Percentiles rank a stretch among this genome's conserved stretches.
Evolutionary conservation across 2,113 vertebrate species (phyloP).

Genomic region (Prunella fulvescens): DNA sequence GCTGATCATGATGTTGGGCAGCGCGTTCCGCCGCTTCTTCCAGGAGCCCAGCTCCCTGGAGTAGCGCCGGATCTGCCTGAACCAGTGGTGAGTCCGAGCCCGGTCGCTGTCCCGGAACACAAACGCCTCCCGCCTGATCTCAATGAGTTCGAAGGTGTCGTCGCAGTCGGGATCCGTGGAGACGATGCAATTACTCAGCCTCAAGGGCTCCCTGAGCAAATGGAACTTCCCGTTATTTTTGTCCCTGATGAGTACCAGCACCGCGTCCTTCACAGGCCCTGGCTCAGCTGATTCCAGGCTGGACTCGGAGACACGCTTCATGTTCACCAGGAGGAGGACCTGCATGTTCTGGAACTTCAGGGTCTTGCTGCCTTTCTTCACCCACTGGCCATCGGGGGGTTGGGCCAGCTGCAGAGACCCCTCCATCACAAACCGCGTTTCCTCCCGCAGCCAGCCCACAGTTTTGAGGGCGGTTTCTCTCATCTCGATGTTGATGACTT

Average conservation of each 20-base stretch:
- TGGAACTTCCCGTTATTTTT: constrained; percentile 89
- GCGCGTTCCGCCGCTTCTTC: constrained; percentile 87
- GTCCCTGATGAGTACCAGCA: constrained; percentile 88
- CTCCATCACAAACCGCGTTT: constrained; percentile 89
- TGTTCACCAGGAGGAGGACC: constrained; percentile 85
- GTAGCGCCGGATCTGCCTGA: constrained; percentile 83
- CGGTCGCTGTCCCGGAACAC: constrained; percentile 86
- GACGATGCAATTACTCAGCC: constrained; percentile 86
- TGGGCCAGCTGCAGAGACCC: constrained; percentile 86
- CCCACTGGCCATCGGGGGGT: constrained; percentile 87
- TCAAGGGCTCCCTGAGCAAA: constrained; percentile 86
- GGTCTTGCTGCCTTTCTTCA: constrained; percentile 86
- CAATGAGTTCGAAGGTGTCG: constrained; percentile 89
- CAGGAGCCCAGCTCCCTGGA: constrained; percentile 84
- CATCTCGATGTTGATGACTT: constrained; percentile 90
- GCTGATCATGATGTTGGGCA: constrained; percentile 95
- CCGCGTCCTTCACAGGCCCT: constrained; percentile 79
- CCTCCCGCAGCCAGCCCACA: constrained; percentile 84
- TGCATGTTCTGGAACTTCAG: constrained; percentile 93
- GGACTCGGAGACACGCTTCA: constrained; percentile 49
- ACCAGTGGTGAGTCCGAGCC: constrained; percentile 89
- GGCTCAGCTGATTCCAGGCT: constrained; percentile 60
- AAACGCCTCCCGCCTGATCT: constrained; percentile 86
- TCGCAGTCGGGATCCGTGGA: constrained; percentile 84
- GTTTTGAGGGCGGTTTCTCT: constrained; percentile 86